A percentile compares a stretch with the other conserved stretches of the same genome.
Conservation (phyloP, 2,797 vertebrate genomes). For the Notamacropus eugenii region DNA sequence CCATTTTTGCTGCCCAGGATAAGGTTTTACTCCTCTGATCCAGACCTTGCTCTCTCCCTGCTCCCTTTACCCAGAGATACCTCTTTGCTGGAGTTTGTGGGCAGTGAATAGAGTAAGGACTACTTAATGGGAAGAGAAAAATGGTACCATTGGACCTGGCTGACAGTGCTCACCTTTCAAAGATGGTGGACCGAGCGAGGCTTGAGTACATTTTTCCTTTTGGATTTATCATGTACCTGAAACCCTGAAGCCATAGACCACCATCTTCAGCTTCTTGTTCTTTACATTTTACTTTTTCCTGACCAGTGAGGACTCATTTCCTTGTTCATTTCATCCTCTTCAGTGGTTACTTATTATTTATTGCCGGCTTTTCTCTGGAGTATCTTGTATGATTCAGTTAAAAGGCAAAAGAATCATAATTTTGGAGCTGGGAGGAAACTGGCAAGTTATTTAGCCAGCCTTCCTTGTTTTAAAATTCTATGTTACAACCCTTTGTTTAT, state of each 20-base stretch:
- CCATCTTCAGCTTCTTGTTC: neutral
- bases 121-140: neutral
- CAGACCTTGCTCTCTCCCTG: neutral
- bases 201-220: neutral
- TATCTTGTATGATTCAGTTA: neutral
- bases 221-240: neutral
- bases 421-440: neutral
- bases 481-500: neutral
- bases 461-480: neutral
- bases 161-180: neutral
- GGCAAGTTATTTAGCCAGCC: neutral
- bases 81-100: neutral
- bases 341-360: neutral
- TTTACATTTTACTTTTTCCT: neutral
- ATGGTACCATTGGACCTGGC: neutral
- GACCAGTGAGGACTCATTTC: constrained; percentile 1
- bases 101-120: neutral
- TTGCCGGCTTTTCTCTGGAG: neutral
- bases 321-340: neutral
- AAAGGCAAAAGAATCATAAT: neutral
- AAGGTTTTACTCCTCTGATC: neutral
- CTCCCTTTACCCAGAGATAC: neutral
- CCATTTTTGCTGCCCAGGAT: neutral
- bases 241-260: neutral
- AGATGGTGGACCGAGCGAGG: neutral